A percentile compares a stretch with the other conserved stretches of the same genome.
phyloP scores from a whole-genome alignment of 2,888 invertebrate genomes.

The Tupiocoris notatus region DNA sequence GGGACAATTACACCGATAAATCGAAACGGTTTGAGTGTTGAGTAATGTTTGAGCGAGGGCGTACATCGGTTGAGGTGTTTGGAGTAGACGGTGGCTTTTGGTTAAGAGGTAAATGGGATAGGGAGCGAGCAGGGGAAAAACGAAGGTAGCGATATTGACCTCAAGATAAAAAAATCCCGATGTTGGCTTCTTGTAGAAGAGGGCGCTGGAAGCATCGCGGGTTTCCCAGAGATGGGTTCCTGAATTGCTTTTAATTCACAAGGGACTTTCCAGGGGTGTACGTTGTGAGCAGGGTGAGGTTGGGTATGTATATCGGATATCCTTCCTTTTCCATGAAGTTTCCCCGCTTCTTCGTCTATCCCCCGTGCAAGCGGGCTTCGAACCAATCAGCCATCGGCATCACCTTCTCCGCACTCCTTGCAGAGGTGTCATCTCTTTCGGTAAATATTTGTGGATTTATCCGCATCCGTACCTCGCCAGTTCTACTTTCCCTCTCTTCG shows the following conservation, averaged over 20 bases:
- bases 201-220: no score
- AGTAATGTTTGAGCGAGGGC: background rate
- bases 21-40: background rate
- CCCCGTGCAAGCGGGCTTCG: background rate
- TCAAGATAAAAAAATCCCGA: background rate
- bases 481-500: background rate
- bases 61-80: background rate
- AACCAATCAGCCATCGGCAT: slow-evolving; percentile 29
- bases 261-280: slow-evolving; percentile 15
- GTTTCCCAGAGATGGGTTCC: slow-evolving; percentile 19
- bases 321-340: background rate
- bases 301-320: slow-evolving; percentile 35
- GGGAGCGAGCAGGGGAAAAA: background rate
- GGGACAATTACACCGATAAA: background rate
- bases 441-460: slow-evolving; percentile 40
- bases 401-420: slow-evolving; percentile 11
- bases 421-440: slow-evolving; percentile 35
- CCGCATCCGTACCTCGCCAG: background rate
- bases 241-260: slow-evolving; percentile 30
- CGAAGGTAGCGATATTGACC: background rate
- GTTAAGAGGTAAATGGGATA: background rate
- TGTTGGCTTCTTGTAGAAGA: background rate
- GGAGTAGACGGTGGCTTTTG: background rate
- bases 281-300: background rate
- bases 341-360: background rate